Evolutionary conservation across 2,113 vertebrate species (phyloP), one percentile per base, ranked within the genome.

Genomic region (Arothron firmamentum): DNA sequence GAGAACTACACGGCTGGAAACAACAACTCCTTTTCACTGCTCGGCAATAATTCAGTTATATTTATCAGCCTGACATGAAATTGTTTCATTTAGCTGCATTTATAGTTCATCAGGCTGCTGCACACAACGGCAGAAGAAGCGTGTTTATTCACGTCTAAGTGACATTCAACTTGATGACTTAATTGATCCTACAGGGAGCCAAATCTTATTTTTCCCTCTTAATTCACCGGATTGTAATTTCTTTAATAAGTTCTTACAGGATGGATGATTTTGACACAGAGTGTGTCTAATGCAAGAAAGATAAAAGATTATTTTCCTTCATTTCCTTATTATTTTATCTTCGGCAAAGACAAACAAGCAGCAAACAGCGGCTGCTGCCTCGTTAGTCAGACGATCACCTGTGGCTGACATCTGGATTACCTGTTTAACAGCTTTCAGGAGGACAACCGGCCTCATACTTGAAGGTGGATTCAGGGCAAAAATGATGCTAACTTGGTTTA

Each of bases 51-150:
- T 48, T 45, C 5, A 8, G 55, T 38, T 72, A 21, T 45, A 28
- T 70, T 59, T 72, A 80, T 72, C 49, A 71, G 42, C 51, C 50
- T n/a, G 41, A 52, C 21, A 54, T 55, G 41, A 74, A 25, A 64
- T 54, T 8, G 31, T 55, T 62, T 49, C 15, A 65, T 47, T 52
- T 61, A 59, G 65, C 45, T 45, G 55, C 17, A 67, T 50, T 61
- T 51, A 57, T 41, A 49, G 60, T 49, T 52, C 38, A 6, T 41
- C 18, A 20, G 43, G 52, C 48, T 21, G 65, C 55, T 38, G 48
- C 56, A 52, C 0, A 9, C 34, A 10, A 10, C 16, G 11, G n/a
- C 34, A 50, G n/a, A 19, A 34, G n/a, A 46, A 25, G 18, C 3
- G 25, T 16, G 6, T 25, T 21, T 23, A 21, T 64, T 69, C 19